Base-by-base conservation (phyloP, 92 coral and sea anemone genomes). In the Parazoanthus swiftii region DNA sequence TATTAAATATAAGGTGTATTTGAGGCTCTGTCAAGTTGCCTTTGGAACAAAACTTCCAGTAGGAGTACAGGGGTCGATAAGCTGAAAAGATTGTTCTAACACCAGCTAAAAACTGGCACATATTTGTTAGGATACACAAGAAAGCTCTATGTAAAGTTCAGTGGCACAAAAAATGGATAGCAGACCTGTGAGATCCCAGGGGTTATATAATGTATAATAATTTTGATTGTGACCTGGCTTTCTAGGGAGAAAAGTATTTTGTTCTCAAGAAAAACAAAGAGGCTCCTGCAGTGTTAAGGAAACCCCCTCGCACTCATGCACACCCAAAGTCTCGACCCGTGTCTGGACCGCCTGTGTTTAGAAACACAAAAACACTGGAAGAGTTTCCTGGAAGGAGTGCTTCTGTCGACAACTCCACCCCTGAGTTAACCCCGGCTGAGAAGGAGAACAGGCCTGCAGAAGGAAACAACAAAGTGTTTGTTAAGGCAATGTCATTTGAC, bases 171-270 rank as follows among this genome's bases (percentile, higher is more conserved):
- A 39, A 39, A 39, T 39, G 42, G 42, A 0, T 39, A 39, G 4
- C 42, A 39, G 42, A 29, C 33, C 33, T 29, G 42, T 39, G 42
- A 39, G 42, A 39, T 39, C 42, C 42, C 42, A 39, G 42, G 1
- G 42, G 42, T 39, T 39, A 39, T 39, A 39, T 39, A 39, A 39
- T 39, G 4, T 39, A 39, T 48, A 48, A 48, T 7, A 48, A 48
- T 48, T 48, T 48, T 7, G 8, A 48, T 11, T 37, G 20, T 74
- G 39, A 42, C 35, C 44, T 71, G 16, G 16, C 36, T 66, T 72
- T 81, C 14, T 38, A 97, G 98, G 99, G 98, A 67, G 99, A 95
- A 85, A 97, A 97, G 84, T 97, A 95, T 77, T 97, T 97, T 97
- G 99, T 97, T 23, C 94, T 97, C 18, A 97, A 95, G 91, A 95